Evolutionary conservation across 2,888 invertebrate species (phyloP).

Genomic region (Incurvaria masculella): DNA sequence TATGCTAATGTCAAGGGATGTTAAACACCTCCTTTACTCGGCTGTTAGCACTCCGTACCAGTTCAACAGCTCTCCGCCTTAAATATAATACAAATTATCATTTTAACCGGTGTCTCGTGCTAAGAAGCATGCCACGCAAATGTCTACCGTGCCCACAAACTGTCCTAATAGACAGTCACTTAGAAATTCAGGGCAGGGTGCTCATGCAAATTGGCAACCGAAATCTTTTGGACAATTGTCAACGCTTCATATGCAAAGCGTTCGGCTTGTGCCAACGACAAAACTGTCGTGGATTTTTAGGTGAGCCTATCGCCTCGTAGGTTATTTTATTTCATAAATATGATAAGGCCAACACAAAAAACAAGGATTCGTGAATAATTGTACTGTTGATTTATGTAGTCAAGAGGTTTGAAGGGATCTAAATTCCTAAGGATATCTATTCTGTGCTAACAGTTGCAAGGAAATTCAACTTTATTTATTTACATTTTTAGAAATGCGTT

Average conservation of each 20-base stretch:
- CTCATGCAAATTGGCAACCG: conserved; percentile 37
- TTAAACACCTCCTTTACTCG: conserved; percentile 3
- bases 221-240: conserved; percentile 9
- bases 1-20: conserved; percentile 4
- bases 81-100: not conserved
- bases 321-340: no score
- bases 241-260: conserved; percentile 50
- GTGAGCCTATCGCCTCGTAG: no score
- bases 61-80: not conserved
- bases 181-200: conserved; percentile 32
- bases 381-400: no score
- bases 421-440: no score
- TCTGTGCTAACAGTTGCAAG: no score
- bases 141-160: not conserved
- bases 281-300: not conserved
- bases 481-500: no score
- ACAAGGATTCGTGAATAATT: no score
- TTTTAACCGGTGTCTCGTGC: conserved; percentile 1
- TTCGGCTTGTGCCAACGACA: conserved; percentile 17
- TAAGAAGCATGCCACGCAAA: not conserved
- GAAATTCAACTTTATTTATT: no score
- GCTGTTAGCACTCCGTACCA: not conserved
- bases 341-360: no score
- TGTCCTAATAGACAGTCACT: conserved; percentile 28
- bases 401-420: no score